Evolutionary conservation across 2,888 invertebrate genomes (phyloP), one percentile per base, ranked within the genome.

Genomic region (Formica aserva): DNA sequence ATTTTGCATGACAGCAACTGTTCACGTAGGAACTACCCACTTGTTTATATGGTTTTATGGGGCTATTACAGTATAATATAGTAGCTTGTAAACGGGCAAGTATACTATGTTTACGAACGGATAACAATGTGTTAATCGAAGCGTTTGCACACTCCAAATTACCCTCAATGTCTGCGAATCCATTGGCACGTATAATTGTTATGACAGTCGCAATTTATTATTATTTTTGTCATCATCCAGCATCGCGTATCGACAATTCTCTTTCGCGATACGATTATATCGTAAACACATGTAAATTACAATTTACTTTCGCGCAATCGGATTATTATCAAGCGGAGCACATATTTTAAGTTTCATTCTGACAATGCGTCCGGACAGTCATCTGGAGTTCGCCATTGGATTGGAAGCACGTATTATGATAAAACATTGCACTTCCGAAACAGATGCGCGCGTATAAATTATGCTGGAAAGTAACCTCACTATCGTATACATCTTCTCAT

Each of bases 391-490:
- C 38, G 38, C 26, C 15, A 18, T n/a, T 65, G 60, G 38, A 38
- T 74, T 67, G 71, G 32, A 60, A 55, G 55, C 60, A 60, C 67
- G 84, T 85, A 88, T 89, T 86, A 84, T 81, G 78, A 85, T 86
- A 87, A 89, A 72, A 81, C 66, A 67, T 62, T 77, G 83, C 72
- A 63, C 67, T 55, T 6, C 52, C 45, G 83, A 82, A 87, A 85
- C 90, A 90, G 88, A 89, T 90, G 88, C 41, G 85, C 45, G 77
- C 72, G 45, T 55, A 80, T 71, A 87, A 85, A 85, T 86, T 86
- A 82, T 69, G 41, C 62, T 26, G 72, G 75, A 74, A 81, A 83
- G 84, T 83, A 85, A 87, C 75, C 65, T 83, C 35, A 45, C 62
- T 26, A n/a, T n/a, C 74, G 52, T 76, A 71, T 35, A 41, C 69